phyloP scores from a whole-genome alignment of 2,888 invertebrate species.

The Heterodera filipjevi region DNA sequence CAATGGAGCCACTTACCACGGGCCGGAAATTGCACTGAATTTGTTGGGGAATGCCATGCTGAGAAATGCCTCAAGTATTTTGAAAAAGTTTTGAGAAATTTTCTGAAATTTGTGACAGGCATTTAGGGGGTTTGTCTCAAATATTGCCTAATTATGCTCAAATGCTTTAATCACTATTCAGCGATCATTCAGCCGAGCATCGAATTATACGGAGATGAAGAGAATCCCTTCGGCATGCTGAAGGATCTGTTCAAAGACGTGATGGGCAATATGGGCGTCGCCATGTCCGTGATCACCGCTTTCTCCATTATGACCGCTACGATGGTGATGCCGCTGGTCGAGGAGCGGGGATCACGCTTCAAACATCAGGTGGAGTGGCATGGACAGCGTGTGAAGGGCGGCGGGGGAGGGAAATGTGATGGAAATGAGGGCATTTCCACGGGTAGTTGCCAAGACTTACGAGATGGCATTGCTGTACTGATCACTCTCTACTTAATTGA shows the following conservation, averaged over 20 bases:
- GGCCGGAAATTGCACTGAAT: slow-evolving; percentile 40
- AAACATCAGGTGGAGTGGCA: slow-evolving; percentile 52
- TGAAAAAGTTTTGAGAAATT: not conserved
- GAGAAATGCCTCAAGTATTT: slow-evolving; percentile 31
- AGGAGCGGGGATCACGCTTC: slow-evolving; percentile 52
- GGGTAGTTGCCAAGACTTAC: too few relatives aligned
- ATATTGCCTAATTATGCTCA: slow-evolving; percentile 14
- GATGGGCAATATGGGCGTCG: slow-evolving; percentile 40
- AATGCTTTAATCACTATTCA: not conserved
- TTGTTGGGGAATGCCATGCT: slow-evolving; percentile 41
- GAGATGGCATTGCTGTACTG: too few relatives aligned
- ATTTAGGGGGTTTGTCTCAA: not conserved
- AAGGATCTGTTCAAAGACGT: not conserved
- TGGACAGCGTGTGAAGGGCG: too few relatives aligned
- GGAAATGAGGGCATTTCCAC: too few relatives aligned
- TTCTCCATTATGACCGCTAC: slow-evolving; percentile 37
- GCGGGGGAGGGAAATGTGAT: too few relatives aligned
- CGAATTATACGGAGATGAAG: slow-evolving; percentile 34
- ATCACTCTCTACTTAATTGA: too few relatives aligned
- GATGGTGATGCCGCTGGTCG: slow-evolving; percentile 55
- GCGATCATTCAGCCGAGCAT: slow-evolving; percentile 27
- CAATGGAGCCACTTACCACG: slow-evolving; percentile 44
- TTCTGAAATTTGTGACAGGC: not conserved
- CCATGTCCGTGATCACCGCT: slow-evolving; percentile 24
- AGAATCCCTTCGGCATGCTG: not conserved